A percentile compares a stretch with the other conserved stretches of the same genome.
Evolutionary conservation across 1,140 invertebrate genomes (phyloP).

Genomic region (Tribolium castaneum): DNA sequence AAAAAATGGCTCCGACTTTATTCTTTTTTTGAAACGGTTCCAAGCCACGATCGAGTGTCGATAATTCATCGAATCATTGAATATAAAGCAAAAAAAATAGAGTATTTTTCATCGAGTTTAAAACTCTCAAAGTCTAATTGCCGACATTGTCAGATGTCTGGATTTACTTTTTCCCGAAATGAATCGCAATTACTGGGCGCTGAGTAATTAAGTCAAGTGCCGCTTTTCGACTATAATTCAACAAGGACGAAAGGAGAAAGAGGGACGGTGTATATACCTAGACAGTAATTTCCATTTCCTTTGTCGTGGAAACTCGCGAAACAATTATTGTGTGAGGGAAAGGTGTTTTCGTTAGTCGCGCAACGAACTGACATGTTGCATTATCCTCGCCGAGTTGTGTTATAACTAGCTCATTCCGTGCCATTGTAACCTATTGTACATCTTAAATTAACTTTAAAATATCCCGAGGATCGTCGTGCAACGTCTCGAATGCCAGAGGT

Average conservation of each 20-base stretch:
- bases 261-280: constrained; percentile 17
- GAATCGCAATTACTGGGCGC: background rate
- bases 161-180: constrained; percentile 40
- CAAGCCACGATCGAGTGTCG: background rate
- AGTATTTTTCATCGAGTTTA: too few species aligned
- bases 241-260: background rate
- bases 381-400: constrained; percentile 52
- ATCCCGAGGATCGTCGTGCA: constrained; percentile 41
- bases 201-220: constrained; percentile 20
- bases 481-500: constrained; percentile 47
- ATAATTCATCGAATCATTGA: too few species aligned
- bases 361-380: constrained; percentile 50
- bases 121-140: too few species aligned
- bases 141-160: constrained; percentile 19
- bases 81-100: background rate
- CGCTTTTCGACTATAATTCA: constrained; percentile 12
- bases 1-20: background rate
- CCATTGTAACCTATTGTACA: constrained; percentile 56
- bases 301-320: constrained; percentile 48
- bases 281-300: constrained; percentile 52
- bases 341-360: constrained; percentile 54
- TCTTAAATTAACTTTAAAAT: constrained; percentile 60
- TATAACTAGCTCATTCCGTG: constrained; percentile 56
- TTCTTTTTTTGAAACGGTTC: background rate
- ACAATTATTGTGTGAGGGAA: constrained; percentile 48